phyloP scores from a whole-genome alignment of 2,888 invertebrate genomes.

The Pseudolycoriella hygida region DNA sequence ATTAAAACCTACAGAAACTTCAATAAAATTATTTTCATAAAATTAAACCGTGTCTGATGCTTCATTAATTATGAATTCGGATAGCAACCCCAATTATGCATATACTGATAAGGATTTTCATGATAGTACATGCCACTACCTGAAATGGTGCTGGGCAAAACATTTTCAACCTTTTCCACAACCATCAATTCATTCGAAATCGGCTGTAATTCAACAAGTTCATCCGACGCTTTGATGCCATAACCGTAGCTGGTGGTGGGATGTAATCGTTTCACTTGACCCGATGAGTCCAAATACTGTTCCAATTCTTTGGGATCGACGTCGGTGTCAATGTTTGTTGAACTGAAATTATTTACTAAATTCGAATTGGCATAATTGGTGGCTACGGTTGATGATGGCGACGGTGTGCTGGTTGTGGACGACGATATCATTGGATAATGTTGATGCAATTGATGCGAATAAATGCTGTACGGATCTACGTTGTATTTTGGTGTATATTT shows the following conservation, averaged over 20 bases:
- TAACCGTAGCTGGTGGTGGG: background rate
- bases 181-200: background rate
- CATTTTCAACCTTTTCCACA: background rate
- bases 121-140: constrained; percentile 1
- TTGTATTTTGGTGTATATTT: constrained; percentile 6
- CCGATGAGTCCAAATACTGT: constrained; percentile 27
- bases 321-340: constrained; percentile 13
- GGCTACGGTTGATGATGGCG: constrained; percentile 3
- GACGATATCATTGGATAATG: constrained; percentile 3
- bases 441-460: constrained; percentile 7
- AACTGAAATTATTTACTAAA: background rate
- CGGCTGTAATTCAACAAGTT: constrained; percentile 6
- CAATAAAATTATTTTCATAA: no score
- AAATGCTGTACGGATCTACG: constrained; percentile 6
- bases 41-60: no score
- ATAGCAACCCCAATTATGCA: constrained; percentile 5
- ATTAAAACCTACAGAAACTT: no score
- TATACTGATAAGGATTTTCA: constrained; percentile 1
- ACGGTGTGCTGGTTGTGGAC: constrained; percentile 2
- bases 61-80: background rate
- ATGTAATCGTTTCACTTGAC: constrained; percentile 4
- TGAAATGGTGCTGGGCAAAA: background rate
- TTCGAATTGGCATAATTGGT: background rate
- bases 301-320: constrained; percentile 29
- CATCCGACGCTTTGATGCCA: constrained; percentile 1